Evolutionary conservation across 2,113 vertebrate genomes (phyloP).

Genomic region (Lutjanus erythropterus): DNA sequence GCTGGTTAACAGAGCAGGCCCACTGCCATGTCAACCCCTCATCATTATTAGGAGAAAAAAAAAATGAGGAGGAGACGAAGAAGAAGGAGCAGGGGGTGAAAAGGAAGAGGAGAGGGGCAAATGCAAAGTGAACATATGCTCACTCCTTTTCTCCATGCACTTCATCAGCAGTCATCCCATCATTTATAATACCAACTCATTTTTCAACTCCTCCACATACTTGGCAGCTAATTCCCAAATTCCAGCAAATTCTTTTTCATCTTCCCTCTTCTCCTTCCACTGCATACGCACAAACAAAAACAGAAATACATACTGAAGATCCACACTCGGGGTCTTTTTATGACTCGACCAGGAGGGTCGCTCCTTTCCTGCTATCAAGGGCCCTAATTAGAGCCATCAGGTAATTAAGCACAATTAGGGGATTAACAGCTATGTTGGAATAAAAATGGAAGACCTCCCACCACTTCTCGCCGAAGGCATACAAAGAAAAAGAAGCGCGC

Average conservation of each 20-base stretch:
- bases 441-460: slow-evolving; percentile 66
- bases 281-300: not conserved
- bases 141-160: not conserved
- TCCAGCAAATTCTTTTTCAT: slow-evolving; percentile 7
- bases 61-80: slow-evolving; percentile 26
- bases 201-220: not conserved
- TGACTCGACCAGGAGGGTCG: slow-evolving; percentile 22
- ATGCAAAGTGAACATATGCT: slow-evolving; percentile 46
- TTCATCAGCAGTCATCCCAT: slow-evolving; percentile 20
- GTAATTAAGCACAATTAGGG: slow-evolving; percentile 73
- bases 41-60: slow-evolving; percentile 65
- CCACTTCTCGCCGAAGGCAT: slow-evolving; percentile 55
- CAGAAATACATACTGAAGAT: not conserved
- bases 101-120: slow-evolving; percentile 16
- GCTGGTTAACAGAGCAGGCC: slow-evolving; percentile 80
- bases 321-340: slow-evolving; percentile 4
- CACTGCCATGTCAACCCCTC: slow-evolving; percentile 76
- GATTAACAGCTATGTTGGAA: slow-evolving; percentile 64
- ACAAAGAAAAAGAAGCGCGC: slow-evolving; percentile 19
- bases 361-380: slow-evolving; percentile 37
- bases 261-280: not conserved
- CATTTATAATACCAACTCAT: slow-evolving; percentile 6
- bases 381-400: slow-evolving; percentile 66
- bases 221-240: slow-evolving; percentile 6
- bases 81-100: slow-evolving; percentile 13